Evolutionary conservation across 2,113 vertebrate species (phyloP), one percentile per base, ranked within the genome.

Genomic region (Pygoscelis adeliae): DNA sequence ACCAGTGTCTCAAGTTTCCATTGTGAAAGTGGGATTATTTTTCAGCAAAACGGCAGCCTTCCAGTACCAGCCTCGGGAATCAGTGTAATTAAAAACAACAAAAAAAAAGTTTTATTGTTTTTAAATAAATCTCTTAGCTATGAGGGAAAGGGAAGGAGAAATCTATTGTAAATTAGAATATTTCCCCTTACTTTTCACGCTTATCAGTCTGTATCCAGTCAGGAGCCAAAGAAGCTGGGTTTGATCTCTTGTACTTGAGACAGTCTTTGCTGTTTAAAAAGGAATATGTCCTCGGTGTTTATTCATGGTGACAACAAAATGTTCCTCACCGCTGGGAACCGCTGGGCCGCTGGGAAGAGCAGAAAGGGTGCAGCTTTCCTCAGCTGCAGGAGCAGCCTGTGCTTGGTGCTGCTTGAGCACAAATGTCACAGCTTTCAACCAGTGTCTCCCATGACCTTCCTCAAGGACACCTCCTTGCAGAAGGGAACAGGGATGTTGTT

Each of bases 11-110:
- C 65, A 82, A 80, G 22, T 77, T 85, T 58, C 91, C 74, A 66
- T 88, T 91, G 81, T 93, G 71, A 94, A 80, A 77, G 38, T 2
- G 2, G 71, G 89, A 90, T 91, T 88, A 77, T 86, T 96, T 96
- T 91, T 46, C 89, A 88, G 53, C 66, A 90, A 83, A 96, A 95
- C 8, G 7, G n/a, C 44, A 1, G 2, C 81, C 84, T 71, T 84
- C 30, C 52, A 32, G 63, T 62, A 80, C 42, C 32, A 83, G 58
- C 83, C 73, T 88, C 1, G 1, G 82, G 82, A 96, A 90, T 59
- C 74, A 55, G 38, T 94, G 87, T 91, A 97, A 96, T 97, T 96
- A 96, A 97, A 95, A 90, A 40, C 65, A 87, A 59, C 69, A 66
- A 65, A 49, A 55, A 55, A 56, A 49, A 30, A 38, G 3, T 30